phyloP scores from a whole-genome alignment of 2,797 vertebrate species.

The Oophaga sylvatica region DNA sequence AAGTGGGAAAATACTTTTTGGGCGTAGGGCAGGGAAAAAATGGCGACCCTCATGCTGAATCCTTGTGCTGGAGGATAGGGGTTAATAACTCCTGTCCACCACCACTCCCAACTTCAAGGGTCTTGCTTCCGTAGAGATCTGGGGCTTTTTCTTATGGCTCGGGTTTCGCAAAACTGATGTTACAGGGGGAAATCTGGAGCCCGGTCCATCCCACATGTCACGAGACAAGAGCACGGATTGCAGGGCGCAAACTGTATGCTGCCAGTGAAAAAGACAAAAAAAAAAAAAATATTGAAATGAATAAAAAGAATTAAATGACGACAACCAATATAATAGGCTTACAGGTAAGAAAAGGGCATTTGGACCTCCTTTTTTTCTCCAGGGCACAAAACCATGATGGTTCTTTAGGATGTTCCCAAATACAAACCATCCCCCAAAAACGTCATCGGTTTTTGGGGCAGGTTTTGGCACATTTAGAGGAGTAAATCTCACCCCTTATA shows the following conservation, averaged over 20 bases:
- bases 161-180: conserved; percentile 65
- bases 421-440: too few species aligned
- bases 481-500: too few species aligned
- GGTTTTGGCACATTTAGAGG: too few species aligned
- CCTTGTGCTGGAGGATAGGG: background rate
- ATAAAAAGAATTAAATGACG: background rate
- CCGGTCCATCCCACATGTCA: conserved; percentile 66
- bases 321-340: background rate
- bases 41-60: too few species aligned
- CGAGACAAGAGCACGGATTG: conserved; percentile 80
- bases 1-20: background rate
- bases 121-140: background rate
- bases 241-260: conserved; percentile 83
- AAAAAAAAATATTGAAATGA: background rate
- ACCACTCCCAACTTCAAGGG: too few species aligned
- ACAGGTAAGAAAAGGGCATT: too few species aligned
- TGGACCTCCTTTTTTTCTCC: too few species aligned
- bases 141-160: background rate
- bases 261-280: conserved; percentile 55
- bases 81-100: background rate
- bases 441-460: too few species aligned
- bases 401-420: too few species aligned
- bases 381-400: too few species aligned
- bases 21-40: background rate
- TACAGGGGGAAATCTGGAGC: conserved; percentile 64